Evolutionary conservation across 64 coral and sea anemone genomes (phyloP), one percentile per base, ranked within the genome.

Genomic region (Porites australiensis): DNA sequence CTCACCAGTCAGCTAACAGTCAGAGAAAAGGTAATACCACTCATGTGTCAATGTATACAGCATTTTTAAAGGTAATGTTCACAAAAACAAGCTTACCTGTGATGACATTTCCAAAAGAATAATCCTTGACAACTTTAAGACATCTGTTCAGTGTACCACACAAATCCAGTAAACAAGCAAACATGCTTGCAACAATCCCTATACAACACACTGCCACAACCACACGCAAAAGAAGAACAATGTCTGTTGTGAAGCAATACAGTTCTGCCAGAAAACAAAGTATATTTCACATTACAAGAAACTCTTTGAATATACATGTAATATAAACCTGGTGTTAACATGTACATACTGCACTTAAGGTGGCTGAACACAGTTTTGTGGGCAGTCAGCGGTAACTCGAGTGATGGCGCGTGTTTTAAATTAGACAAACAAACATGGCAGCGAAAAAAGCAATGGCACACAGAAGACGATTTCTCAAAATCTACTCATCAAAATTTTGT

Each of bases 101-200:
- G 14, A 97, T 51, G 72, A 97, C 93, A 75, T 97, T 97, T 58
- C 90, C 95, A 74, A 97, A 3, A 48, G 95, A 97, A 53, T 97
- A 94, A 65, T 97, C 84, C 63, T 97, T 97, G 86, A 94, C 70
- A 68, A 92, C 61, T 77, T 91, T 97, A 2, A 97, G 81, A 91
- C 66, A 89, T 65, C 79, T 90, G 69, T 97, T 97, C 27, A 89
- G 68, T 77, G 95, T 97, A 50, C 95, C 95, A 94, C 95, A 97
- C 89, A 97, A 86, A 88, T 97, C 95, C 82, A 97, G 53, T 47
- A 97, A 78, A 23, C 95, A 97, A 12, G 95, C 92, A 88, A 97
- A 97, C 95, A 97, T 97, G 64, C 95, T 90, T 48, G 83, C 84
- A 22, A 97, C 82, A 62, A 97, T 97, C 14, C 82, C 91, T 13